phyloP scores from a whole-genome alignment of 2,888 invertebrate species.

The Nemapogon koenigi region DNA sequence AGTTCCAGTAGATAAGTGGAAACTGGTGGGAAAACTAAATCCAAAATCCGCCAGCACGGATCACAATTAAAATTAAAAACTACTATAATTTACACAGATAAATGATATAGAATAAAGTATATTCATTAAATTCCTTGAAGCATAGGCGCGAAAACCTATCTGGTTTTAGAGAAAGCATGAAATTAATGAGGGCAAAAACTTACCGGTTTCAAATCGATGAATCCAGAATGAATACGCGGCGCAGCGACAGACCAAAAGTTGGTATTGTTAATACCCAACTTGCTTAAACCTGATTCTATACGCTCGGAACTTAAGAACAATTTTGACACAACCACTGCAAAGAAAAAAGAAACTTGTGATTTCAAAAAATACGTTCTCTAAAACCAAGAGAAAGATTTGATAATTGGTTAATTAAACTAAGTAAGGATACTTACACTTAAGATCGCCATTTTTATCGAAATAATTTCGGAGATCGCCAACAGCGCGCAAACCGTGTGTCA shows the following conservation, averaged over 20 bases:
- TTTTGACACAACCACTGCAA: slow-evolving; percentile 32
- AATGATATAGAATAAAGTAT: no score
- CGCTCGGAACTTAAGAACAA: slow-evolving; percentile 31
- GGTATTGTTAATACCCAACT: slow-evolving; percentile 46
- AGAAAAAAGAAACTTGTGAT: slow-evolving; percentile 5
- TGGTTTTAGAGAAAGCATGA: neutral
- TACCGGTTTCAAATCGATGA: slow-evolving; percentile 40
- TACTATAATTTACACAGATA: no score
- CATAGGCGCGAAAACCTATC: no score
- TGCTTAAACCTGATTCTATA: slow-evolving; percentile 28
- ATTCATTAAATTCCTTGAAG: no score
- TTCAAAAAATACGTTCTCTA: no score
- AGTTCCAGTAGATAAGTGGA: no score
- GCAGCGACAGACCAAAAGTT: slow-evolving; percentile 55
- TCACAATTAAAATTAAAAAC: no score
- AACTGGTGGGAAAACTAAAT: no score
- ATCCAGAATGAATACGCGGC: slow-evolving; percentile 34
- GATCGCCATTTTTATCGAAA: slow-evolving; percentile 38
- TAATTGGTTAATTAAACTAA: neutral
- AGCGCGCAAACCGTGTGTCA: slow-evolving; percentile 39
- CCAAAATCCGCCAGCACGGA: no score
- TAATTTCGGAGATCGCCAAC: slow-evolving; percentile 52
- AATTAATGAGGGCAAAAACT: slow-evolving; percentile 9
- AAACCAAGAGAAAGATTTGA: no score
- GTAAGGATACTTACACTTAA: slow-evolving; percentile 39